Conservation (phyloP, 1,140 invertebrate species). For the Apis florea region DNA sequence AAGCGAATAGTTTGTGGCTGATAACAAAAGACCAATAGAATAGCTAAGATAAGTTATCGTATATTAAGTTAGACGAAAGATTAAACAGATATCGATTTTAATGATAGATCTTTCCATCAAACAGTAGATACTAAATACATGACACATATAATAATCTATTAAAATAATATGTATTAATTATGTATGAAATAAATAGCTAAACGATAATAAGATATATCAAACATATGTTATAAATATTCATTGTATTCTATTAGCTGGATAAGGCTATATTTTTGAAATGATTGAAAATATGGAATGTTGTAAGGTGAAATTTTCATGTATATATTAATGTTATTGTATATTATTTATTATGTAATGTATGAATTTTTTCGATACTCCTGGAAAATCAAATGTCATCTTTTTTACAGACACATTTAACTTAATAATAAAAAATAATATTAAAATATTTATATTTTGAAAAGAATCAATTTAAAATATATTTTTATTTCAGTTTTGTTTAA, state of each 20-base stretch:
- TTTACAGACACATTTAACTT: too few species aligned
- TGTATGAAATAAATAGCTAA: not conserved
- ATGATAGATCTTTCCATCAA: not conserved
- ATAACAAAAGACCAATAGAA: slow-evolving; percentile 27
- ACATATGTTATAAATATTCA: not conserved
- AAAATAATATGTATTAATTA: not conserved
- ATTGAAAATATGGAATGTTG: not conserved
- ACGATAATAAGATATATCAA: not conserved
- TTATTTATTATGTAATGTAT: too few species aligned
- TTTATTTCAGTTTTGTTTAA: too few species aligned
- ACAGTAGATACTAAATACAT: not conserved
- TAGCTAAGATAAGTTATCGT: slow-evolving; percentile 51
- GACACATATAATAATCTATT: not conserved
- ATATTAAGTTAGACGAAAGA: slow-evolving; percentile 42
- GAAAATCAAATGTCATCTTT: too few species aligned
- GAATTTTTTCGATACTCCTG: too few species aligned
- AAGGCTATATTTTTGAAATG: not conserved
- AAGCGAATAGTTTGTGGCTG: slow-evolving; percentile 25
- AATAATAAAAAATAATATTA: too few species aligned
- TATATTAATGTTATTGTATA: not conserved
- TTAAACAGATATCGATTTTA: slow-evolving; percentile 22
- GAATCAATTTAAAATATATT: too few species aligned
- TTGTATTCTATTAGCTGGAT: not conserved
- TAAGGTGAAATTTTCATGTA: not conserved
- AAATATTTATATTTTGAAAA: too few species aligned